phyloP scores from a whole-genome alignment of 2,888 invertebrate species.

The Isotomurus palustris region DNA sequence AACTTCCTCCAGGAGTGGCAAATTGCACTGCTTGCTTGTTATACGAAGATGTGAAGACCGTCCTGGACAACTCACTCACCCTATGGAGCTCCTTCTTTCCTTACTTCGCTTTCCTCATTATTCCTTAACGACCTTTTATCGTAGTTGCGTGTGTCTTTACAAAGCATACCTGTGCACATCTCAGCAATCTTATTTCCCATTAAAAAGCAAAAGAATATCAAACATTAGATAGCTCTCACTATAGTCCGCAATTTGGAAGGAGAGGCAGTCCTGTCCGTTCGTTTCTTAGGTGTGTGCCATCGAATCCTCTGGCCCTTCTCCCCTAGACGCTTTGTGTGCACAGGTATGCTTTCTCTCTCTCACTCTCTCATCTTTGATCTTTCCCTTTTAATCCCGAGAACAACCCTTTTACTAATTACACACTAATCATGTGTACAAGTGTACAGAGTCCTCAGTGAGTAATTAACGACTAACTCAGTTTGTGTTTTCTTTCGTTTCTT shows the following conservation, averaged over 20 bases:
- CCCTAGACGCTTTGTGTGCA: conserved; percentile 44
- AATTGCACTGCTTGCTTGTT: too few relatives aligned
- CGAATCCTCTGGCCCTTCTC: conserved; percentile 19
- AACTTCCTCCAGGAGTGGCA: too few relatives aligned
- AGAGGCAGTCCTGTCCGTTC: too few relatives aligned
- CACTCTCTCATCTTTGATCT: background rate
- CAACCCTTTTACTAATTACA: too few relatives aligned
- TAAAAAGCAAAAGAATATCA: too few relatives aligned
- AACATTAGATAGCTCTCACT: too few relatives aligned
- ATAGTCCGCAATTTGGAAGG: too few relatives aligned
- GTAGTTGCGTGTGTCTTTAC: background rate
- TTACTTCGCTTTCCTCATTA: background rate
- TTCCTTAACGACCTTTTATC: background rate
- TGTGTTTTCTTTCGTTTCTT: conserved; percentile 12
- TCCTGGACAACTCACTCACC: background rate
- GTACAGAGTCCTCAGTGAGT: too few relatives aligned
- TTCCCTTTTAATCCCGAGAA: conserved; percentile 13
- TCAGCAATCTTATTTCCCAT: background rate
- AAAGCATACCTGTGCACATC: conserved; percentile 36
- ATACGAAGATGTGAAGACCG: background rate
- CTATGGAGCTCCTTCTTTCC: background rate
- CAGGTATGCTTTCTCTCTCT: conserved; percentile 44
- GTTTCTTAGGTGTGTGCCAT: too few relatives aligned
- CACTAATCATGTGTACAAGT: too few relatives aligned
- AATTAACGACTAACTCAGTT: background rate